Evolutionary conservation across 2,113 vertebrate genomes (phyloP).

Genomic region (Diphyllodes magnificus): DNA sequence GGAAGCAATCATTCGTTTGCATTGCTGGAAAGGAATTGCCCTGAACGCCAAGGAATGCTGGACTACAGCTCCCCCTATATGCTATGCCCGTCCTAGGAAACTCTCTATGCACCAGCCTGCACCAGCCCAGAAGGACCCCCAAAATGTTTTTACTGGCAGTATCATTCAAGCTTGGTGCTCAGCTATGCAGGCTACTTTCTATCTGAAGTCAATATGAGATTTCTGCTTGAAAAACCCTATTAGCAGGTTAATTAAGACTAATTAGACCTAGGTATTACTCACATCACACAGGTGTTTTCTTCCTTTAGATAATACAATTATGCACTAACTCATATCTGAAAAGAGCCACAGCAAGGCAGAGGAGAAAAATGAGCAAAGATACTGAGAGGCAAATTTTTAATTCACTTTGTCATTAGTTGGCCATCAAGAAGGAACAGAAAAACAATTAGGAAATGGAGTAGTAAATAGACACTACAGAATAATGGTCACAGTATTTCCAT

Average conservation of each 20-base stretch:
- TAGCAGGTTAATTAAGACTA: neutral
- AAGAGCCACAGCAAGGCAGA: neutral
- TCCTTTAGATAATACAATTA: neutral
- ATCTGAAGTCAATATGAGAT: neutral
- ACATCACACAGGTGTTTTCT: neutral
- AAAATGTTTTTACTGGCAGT: neutral
- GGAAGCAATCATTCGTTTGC: neutral
- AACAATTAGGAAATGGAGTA: neutral
- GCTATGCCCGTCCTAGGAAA: neutral
- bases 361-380: neutral
- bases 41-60: neutral
- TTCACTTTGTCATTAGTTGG: neutral
- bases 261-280: neutral
- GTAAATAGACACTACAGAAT: neutral
- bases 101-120: neutral
- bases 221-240: neutral
- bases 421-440: neutral
- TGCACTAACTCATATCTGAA: neutral
- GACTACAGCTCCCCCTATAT: neutral
- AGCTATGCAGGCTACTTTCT: neutral
- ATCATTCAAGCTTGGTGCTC: neutral
- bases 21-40: neutral
- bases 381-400: neutral
- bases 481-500: neutral
- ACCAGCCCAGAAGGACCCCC: neutral